Evolutionary conservation across 2,797 vertebrate genomes (phyloP).

Genomic region (Pantherophis alleghaniensis): DNA sequence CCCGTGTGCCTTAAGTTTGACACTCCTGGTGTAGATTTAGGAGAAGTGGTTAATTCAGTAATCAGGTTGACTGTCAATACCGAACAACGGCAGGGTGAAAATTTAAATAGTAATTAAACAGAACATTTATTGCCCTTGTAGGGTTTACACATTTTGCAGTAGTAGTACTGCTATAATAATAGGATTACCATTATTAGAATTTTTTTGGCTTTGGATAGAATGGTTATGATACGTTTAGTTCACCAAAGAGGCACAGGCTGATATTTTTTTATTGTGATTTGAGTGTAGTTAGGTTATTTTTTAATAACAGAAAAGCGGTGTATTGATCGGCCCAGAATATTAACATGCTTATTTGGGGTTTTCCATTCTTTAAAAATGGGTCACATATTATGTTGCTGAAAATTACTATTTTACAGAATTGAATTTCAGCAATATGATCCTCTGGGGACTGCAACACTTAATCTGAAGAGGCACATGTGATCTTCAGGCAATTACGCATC

Average conservation of each 20-base stretch:
- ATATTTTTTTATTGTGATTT: neutral
- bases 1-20: too few species aligned
- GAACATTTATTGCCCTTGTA: neutral
- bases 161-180: neutral
- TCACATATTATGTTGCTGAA: neutral
- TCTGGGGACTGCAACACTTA: neutral
- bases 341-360: neutral
- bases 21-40: neutral
- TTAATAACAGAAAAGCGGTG: neutral
- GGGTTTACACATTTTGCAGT: neutral
- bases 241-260: neutral
- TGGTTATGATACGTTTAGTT: neutral
- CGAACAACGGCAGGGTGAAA: neutral
- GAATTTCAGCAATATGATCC: neutral
- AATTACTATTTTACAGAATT: neutral
- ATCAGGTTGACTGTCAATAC: neutral
- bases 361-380: neutral
- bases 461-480: neutral
- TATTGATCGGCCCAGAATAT: neutral
- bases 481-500: neutral
- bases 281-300: neutral
- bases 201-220: neutral
- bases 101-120: neutral
- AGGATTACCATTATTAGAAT: neutral
- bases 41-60: neutral